phyloP scores from a whole-genome alignment of 2,888 invertebrate species.

The Temnothorax unifasciatus region DNA sequence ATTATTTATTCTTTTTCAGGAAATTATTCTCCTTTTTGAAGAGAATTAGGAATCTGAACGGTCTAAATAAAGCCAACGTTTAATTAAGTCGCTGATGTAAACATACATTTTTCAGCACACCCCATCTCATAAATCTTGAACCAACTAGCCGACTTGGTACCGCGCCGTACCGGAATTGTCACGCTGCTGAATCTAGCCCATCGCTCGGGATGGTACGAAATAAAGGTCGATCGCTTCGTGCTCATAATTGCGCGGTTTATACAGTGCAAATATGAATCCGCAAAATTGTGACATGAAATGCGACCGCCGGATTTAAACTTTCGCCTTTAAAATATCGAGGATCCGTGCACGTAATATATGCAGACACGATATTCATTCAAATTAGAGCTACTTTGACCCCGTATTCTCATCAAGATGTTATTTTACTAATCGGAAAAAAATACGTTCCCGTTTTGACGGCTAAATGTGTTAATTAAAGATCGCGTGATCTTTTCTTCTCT shows the following conservation, averaged over 20 bases:
- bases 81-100: not conserved
- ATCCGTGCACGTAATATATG: conserved; percentile 1
- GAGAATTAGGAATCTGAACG: not conserved
- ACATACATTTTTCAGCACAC: not conserved
- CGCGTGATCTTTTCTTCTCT: not conserved
- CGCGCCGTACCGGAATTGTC: conserved; percentile 48
- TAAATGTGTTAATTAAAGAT: not conserved
- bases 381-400: not conserved
- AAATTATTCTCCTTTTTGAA: not conserved
- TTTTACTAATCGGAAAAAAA: conserved; percentile 2
- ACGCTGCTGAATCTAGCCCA: conserved; percentile 39
- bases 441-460: not conserved
- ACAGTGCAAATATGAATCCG: conserved; percentile 37
- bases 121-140: not conserved
- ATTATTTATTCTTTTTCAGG: not conserved
- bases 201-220: conserved; percentile 50
- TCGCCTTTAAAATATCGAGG: conserved; percentile 26
- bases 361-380: conserved; percentile 24
- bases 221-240: conserved; percentile 56
- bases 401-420: not conserved
- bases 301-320: conserved; percentile 33
- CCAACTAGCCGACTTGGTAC: conserved; percentile 29
- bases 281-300: conserved; percentile 41
- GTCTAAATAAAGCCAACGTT: not conserved
- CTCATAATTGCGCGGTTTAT: conserved; percentile 36